These are phyloP conservation scores for Platichthys flesus DNA, from an alignment of 2,113 vertebrate genomes.

Conservation along the genomic window DNA sequence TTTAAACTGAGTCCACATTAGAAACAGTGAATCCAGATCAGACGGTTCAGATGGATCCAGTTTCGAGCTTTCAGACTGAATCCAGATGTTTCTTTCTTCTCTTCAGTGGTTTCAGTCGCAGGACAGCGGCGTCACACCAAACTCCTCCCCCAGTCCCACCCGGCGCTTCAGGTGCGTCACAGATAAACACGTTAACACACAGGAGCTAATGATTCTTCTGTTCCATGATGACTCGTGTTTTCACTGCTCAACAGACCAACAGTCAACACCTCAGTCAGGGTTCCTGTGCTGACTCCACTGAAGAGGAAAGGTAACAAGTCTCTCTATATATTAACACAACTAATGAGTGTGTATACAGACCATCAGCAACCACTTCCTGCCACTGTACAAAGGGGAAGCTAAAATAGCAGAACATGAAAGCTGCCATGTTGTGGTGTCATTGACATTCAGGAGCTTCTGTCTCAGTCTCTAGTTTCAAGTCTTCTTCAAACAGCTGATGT, in stretches of 20 bases:
- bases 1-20: not conserved
- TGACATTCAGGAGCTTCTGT: no score
- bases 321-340: not conserved
- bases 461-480: no score
- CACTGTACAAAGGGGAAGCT: no score
- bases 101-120: constrained; percentile 77
- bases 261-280: constrained; percentile 73
- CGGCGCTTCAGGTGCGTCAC: constrained; percentile 78
- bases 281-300: constrained; percentile 76
- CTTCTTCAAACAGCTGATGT: no score
- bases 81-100: constrained; percentile 10
- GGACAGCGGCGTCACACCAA: constrained; percentile 83
- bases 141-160: constrained; percentile 84
- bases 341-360: no score
- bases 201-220: no score
- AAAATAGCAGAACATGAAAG: no score
- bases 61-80: not conserved
- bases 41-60: not conserved
- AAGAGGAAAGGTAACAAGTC: constrained; percentile 82
- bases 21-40: not conserved
- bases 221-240: not conserved
- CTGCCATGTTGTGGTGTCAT: no score
- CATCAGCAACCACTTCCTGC: no score
- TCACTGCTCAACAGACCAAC: constrained; percentile 69
- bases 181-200: not conserved